Evolutionary conservation across 2,888 invertebrate genomes (phyloP).

Genomic region (Dione vanillae): DNA sequence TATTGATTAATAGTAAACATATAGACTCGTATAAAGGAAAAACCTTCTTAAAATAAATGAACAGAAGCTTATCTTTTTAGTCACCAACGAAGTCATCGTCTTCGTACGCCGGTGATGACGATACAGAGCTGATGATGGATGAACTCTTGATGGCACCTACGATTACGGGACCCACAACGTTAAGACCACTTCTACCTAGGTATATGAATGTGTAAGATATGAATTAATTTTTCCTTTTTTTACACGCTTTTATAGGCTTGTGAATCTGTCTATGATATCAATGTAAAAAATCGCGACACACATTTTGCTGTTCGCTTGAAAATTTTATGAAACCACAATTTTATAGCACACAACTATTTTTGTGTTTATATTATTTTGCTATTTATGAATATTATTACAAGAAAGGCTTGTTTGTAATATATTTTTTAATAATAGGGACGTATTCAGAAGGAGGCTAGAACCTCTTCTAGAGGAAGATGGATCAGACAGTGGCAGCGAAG

Average conservation of each 20-base stretch:
- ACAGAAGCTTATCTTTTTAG: constrained; percentile 63
- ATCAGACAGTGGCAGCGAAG: constrained; percentile 85
- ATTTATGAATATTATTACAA: neutral
- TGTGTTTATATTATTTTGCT: neutral
- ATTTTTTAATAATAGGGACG: constrained; percentile 64
- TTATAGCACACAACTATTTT: too few species aligned
- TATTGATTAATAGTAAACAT: neutral
- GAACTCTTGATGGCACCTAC: constrained; percentile 91
- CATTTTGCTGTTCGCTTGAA: too few species aligned
- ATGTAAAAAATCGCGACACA: too few species aligned
- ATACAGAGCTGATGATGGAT: constrained; percentile 92
- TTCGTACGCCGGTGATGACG: constrained; percentile 89
- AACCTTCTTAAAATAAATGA: constrained; percentile 34
- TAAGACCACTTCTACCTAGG: constrained; percentile 89
- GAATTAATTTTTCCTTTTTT: neutral
- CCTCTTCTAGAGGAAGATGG: constrained; percentile 93
- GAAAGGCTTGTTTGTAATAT: neutral
- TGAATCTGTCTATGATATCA: too few species aligned
- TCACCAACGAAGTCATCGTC: constrained; percentile 87
- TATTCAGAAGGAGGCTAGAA: constrained; percentile 89
- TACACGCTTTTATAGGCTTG: neutral
- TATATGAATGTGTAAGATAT: constrained; percentile 52
- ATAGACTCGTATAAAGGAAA: neutral
- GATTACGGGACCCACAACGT: constrained; percentile 88
- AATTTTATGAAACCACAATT: too few species aligned